Base-by-base conservation (phyloP, 2,113 vertebrate species). In the Sinocyclocheilus grahami region DNA sequence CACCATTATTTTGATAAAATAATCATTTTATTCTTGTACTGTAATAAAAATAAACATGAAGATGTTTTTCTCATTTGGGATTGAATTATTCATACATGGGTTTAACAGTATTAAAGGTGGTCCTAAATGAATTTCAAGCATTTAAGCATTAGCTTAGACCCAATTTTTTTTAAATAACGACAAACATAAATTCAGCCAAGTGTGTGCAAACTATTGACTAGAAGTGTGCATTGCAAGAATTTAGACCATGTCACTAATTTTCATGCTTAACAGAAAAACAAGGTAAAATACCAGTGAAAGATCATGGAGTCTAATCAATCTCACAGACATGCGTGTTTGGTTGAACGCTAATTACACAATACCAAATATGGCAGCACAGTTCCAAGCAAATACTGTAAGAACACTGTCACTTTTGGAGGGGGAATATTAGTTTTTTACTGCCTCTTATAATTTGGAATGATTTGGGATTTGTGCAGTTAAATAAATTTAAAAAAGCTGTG, bases 401-500 rank as follows among this genome's bases (percentile, higher is more conserved):
- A 39, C 39, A 39, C 39, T 39, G 39, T 39, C 39, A 39, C 39
- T 39, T 39, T 39, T 39, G 39, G 5, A 5, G 6, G 42, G n/a
- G 12, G 0, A 79, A 14, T 13, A 79, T 60, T 58, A 8, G 4
- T 33, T 16, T 77, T 78, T n/a, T 20, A 30, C 2, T 16, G 9
- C 4, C 10, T 78, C 1, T 22, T 20, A 55, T 37, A 11, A 58
- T 39, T 63, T 53, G 55, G n/a, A 79, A 27, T 46, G 72, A 86
- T 86, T 48, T 37, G 51, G 60, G 78, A 77, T 85, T 58, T 77
- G 18, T 48, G 12, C 5, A 72, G 71, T 16, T 60, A 3, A 74
- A 53, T 51, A 27, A 77, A 30, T 74, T 62, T 39, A 22, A 74
- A 78, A 46, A 69, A 13, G 72, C 71, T n/a, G 71, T 84, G 77